These are phyloP conservation scores for Lutjanus campechanus DNA, from an alignment of 2,797 vertebrate species.

Conservation along the genomic window DNA sequence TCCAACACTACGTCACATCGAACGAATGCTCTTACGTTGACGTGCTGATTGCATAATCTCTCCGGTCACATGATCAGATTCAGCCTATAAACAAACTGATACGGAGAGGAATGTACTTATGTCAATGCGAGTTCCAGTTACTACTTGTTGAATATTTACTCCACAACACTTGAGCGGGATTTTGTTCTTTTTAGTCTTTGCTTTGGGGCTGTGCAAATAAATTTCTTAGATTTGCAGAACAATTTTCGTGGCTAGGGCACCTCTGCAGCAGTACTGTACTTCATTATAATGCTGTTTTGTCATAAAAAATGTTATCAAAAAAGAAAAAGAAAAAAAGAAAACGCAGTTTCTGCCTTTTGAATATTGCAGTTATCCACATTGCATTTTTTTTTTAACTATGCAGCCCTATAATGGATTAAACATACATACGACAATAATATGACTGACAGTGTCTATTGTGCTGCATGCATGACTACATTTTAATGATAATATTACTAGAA, in stretches of 20 bases:
- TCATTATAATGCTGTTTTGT: no score
- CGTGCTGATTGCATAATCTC: slow-evolving; percentile 49
- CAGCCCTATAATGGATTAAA: no score
- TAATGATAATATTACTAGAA: background rate
- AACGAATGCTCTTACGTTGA: slow-evolving; percentile 36
- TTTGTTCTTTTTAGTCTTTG: background rate
- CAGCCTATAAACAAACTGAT: background rate
- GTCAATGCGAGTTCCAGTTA: no score
- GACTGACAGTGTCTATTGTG: background rate
- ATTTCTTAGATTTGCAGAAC: no score
- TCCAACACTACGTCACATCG: slow-evolving; percentile 68
- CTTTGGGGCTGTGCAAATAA: no score
- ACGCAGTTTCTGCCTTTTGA: no score
- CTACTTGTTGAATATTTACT: background rate
- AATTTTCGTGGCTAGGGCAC: no score
- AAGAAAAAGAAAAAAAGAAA: no score
- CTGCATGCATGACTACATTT: background rate
- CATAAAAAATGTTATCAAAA: no score
- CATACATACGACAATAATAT: background rate
- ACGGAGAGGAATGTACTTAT: background rate
- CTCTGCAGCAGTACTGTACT: no score
- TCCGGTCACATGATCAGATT: slow-evolving; percentile 51
- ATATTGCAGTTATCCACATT: no score
- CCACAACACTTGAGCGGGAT: background rate
- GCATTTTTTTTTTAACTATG: no score